Base-by-base conservation (phyloP, 2,113 vertebrate species). In the Uria lomvia region DNA sequence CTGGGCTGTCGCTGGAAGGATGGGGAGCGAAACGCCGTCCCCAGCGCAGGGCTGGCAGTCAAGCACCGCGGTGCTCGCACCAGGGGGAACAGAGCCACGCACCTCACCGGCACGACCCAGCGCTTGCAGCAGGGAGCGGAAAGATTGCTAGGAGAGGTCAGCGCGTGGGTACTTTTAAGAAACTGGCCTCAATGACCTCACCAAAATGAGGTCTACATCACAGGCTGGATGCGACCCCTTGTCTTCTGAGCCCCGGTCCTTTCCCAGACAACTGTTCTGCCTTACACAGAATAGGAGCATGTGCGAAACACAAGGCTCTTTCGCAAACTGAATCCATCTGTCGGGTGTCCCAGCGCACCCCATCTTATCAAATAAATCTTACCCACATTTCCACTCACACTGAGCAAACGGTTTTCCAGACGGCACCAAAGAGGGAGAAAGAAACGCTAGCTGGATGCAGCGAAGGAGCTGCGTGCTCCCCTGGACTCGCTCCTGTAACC, bases 11-110 rank as follows among this genome's bases (percentile, higher is more conserved):
- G 6, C 36, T 8, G 65, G 3, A 20, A 36, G 43, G 75, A n/a
- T 1, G 6, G 11, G 49, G 19, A 40, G 42, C 0, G 5, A 50
- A 75, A 50, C 1, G 4, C 20, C 2, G 2, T 22, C 12, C 45
- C 22, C 42, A 11, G 20, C 0, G 20, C 30, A 16, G 68, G 50
- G 42, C 34, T 45, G 73, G 55, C n/a, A 8, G 42, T 4, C 24
- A 6, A 12, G 38, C 58, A 16, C 18, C 0, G 8, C 24, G 4
- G 36, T 4, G 38, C 45, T 79, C 8, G 52, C 70, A 8, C 27
- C 16, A 5, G 40, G 21, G 32, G 26, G 27, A 59, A 9, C n/a
- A 12, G 67, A 26, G 56, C 62, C 89, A 12, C 0, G 36, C 42
- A 14, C 23, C 14, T 4, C 13, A 5, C 0, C 1, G 67, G 47